A percentile compares a stretch with the other conserved stretches of the same genome.
Conservation (phyloP, 2,113 vertebrate species). For the Charadrius vociferus region DNA sequence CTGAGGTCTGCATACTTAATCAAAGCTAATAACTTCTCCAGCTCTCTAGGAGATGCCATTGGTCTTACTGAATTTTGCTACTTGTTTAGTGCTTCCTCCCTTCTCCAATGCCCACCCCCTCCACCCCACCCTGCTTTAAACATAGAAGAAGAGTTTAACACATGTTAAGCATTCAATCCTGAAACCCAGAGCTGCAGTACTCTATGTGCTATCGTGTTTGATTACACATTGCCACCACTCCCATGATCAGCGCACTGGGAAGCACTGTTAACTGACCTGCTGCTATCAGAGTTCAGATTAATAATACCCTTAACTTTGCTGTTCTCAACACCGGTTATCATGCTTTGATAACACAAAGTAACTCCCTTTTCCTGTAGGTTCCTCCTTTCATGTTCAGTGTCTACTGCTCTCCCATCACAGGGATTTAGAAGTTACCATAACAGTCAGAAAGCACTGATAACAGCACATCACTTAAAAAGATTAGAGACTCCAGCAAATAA, state of each 20-base stretch:
- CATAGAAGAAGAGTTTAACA: background rate
- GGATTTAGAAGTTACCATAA: background rate
- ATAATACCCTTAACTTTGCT: background rate
- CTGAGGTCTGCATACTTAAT: background rate
- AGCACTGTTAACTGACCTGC: background rate
- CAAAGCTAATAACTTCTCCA: background rate
- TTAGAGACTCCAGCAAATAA: background rate
- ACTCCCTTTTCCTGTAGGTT: background rate
- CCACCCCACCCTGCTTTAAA: background rate
- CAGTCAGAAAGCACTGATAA: background rate
- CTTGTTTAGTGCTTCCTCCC: background rate
- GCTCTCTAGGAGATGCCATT: background rate
- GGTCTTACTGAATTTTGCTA: background rate
- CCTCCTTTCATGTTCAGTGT: background rate
- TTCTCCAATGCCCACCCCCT: rapidly evolving
- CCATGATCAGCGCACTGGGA: rapidly evolving
- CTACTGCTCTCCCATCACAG: background rate
- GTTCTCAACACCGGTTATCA: background rate
- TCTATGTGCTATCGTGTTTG: background rate
- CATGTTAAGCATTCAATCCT: background rate
- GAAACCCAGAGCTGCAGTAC: background rate
- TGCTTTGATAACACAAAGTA: background rate
- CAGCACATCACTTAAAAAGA: background rate
- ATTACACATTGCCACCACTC: background rate
- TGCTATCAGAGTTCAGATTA: background rate